Conservation (phyloP, 2,113 vertebrate genomes). For the Macquaria ambigua region DNA sequence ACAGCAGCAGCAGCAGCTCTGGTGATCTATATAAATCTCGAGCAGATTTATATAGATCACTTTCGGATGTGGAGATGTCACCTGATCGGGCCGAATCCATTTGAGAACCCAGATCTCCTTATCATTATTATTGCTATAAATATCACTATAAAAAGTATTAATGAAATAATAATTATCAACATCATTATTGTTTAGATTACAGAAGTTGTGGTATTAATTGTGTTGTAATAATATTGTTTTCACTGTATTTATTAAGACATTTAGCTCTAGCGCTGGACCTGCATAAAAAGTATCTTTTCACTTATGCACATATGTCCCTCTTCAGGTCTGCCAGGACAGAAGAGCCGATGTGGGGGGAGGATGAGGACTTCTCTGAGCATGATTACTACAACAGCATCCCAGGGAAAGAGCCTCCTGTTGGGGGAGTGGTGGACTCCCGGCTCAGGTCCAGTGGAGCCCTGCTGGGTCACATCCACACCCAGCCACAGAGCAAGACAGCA, state of each 20-base stretch:
- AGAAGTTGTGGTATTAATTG: not conserved
- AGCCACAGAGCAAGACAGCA: slow-evolving; percentile 76
- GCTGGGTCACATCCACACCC: slow-evolving; percentile 81
- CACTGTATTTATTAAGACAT: not conserved
- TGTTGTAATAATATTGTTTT: not conserved
- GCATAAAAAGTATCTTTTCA: not conserved
- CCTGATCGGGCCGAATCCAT: slow-evolving; percentile 41
- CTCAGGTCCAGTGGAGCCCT: slow-evolving; percentile 72
- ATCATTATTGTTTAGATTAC: not conserved
- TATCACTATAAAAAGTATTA: not conserved
- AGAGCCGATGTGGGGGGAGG: slow-evolving; percentile 89
- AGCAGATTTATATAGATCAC: slow-evolving; percentile 29
- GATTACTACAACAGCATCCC: slow-evolving; percentile 98
- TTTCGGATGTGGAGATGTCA: slow-evolving; percentile 52
- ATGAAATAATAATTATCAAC: not conserved
- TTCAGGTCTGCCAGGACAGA: slow-evolving; percentile 85
- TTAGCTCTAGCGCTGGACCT: not conserved
- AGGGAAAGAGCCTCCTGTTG: slow-evolving; percentile 93
- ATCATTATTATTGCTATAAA: slow-evolving; percentile 20
- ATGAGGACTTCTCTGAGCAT: slow-evolving; percentile 87
- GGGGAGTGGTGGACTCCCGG: slow-evolving; percentile 93
- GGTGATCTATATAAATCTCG: slow-evolving; percentile 33
- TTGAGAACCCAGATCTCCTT: slow-evolving; percentile 20
- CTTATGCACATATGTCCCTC: not conserved
- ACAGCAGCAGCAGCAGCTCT: slow-evolving; percentile 7